These are phyloP conservation scores for Arizona elegans DNA, from an alignment of 2,113 vertebrate genomes.

Conservation along the genomic window DNA sequence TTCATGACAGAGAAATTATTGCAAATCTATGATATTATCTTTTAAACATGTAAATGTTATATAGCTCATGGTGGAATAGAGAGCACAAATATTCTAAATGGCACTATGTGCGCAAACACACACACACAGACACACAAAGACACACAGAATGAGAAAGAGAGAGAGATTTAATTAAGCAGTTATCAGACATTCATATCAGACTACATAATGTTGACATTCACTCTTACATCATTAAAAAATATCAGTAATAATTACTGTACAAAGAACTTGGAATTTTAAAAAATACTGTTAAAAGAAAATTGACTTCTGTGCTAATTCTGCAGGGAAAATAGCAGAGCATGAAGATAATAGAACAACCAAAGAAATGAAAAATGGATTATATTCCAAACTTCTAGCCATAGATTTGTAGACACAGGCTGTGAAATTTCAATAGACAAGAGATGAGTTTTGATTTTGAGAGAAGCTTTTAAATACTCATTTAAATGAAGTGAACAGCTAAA, in stretches of 20 bases:
- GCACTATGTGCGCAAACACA: not conserved
- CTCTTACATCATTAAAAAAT: slow-evolving; percentile 44
- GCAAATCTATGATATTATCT: not conserved
- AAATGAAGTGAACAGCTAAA: not conserved
- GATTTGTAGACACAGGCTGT: not conserved
- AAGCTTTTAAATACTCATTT: not conserved
- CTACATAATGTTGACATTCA: not conserved
- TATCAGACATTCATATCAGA: not conserved
- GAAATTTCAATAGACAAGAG: not conserved
- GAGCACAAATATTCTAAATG: slow-evolving; percentile 26
- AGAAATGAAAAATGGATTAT: not conserved
- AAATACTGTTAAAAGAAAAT: not conserved
- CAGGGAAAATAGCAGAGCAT: not conserved
- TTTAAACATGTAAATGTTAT: not conserved
- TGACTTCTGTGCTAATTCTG: slow-evolving; percentile 6
- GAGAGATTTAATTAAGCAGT: slow-evolving; percentile 29
- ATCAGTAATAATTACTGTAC: not conserved
- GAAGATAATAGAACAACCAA: slow-evolving; percentile 1
- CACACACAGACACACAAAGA: not conserved
- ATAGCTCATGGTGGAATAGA: slow-evolving; percentile 10
- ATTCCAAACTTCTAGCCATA: not conserved
- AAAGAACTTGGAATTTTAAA: not conserved
- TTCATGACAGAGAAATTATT: not conserved
- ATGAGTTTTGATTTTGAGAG: not conserved
- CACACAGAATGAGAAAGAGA: not conserved